Evolutionary conservation across 2,113 vertebrate genomes (phyloP), one percentile per base, ranked within the genome.

Genomic region (Cervus canadensis): DNA sequence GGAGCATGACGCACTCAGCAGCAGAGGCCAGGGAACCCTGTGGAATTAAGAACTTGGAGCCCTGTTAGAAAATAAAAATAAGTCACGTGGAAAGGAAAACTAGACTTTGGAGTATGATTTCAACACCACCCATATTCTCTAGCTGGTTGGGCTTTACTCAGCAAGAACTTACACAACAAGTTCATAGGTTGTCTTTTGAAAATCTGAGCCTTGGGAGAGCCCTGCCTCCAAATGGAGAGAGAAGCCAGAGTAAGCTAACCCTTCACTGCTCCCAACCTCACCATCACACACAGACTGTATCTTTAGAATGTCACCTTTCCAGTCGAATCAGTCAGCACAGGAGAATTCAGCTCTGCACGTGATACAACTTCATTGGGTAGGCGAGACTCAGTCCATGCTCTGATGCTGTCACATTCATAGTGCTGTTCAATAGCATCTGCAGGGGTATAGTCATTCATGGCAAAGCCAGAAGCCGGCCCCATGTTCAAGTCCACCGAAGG

Each of bases 11-110:
- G 92, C 16, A 76, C 95, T 92, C 98, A 30, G 98, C 97, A 90
- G 97, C 98, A 98, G 87, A 90, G 7, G 45, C 86, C 97, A 99
- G 98, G 91, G 95, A 97, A 84, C 83, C 50, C 85, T 99, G 98
- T 89, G 99, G 98, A 94, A 87, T 94, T 91, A 97, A 98, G 64
- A 97, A 97, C 76, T 99, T 98, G 3, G 99, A 97, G 83, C 99
- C 99, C 99, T 99, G 95, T 89, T 3, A 79, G 57, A 96, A 97
- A 36, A 3, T 56, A 98, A 97, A 86, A 97, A 87, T 5, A 97
- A 91, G 92, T 95, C 40, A 97, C 36, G 64, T 5, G 1, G n/a
- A 93, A 52, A 93, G 3, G 85, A 97, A 97, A 78, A 96, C 2
- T 94, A 59, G 62, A 98, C 91, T 98, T 93, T 95, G 98, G 97